These are phyloP conservation scores for Scaptomyza flava DNA, from an alignment of 2,888 invertebrate species.

Conservation along the genomic window DNA sequence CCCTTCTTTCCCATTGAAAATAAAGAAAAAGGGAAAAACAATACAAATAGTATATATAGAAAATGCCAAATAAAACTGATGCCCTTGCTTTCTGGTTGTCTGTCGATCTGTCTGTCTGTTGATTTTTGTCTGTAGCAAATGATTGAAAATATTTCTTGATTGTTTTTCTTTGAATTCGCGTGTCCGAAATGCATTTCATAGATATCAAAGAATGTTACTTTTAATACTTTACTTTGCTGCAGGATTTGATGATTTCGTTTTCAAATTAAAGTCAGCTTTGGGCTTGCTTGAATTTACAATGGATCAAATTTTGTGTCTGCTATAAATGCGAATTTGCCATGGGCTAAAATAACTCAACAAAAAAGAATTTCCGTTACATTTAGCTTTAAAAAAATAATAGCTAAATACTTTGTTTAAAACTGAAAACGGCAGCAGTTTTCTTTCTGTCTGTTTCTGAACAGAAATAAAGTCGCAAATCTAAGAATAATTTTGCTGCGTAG, in stretches of 20 bases:
- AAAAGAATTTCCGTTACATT: too few species aligned
- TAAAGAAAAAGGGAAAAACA: slow-evolving; percentile 32
- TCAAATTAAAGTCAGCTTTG: slow-evolving; percentile 5
- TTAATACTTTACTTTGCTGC: slow-evolving; percentile 23
- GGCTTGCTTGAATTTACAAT: background rate
- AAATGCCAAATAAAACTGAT: slow-evolving; percentile 69
- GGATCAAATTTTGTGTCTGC: too few species aligned
- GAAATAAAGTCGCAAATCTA: background rate
- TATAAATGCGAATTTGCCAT: too few species aligned
- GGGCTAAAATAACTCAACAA: too few species aligned
- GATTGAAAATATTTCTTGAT: slow-evolving; percentile 79
- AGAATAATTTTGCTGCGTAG: background rate
- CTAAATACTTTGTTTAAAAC: too few species aligned
- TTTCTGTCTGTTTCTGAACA: too few species aligned
- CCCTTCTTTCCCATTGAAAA: slow-evolving; percentile 7
- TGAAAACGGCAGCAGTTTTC: too few species aligned
- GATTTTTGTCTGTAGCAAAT: slow-evolving; percentile 36
- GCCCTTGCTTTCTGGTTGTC: slow-evolving; percentile 19
- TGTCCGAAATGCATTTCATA: slow-evolving; percentile 62
- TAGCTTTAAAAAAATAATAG: too few species aligned
- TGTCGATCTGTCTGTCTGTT: slow-evolving; percentile 1
- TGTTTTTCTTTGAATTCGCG: slow-evolving; percentile 61
- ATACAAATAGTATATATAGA: slow-evolving; percentile 36
- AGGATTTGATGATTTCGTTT: slow-evolving; percentile 12
- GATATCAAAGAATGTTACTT: slow-evolving; percentile 50